Base-by-base conservation (phyloP, 2,888 invertebrate genomes). In the Linnaemya vulpina region DNA sequence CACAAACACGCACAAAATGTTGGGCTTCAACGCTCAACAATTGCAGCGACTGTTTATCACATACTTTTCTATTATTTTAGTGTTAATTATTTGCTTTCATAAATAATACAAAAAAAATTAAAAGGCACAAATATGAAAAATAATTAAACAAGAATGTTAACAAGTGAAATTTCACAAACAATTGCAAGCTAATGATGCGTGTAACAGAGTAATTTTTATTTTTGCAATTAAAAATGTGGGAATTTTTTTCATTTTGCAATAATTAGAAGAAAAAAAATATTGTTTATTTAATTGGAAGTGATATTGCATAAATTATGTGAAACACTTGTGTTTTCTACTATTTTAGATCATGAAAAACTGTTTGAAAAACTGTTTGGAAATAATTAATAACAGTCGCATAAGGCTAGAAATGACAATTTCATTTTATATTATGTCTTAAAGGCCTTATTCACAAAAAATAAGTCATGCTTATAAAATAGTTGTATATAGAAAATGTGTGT, bases 141-240 rank as follows among this genome's bases (percentile, higher is more conserved):
- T 40, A 35, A 17, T 20, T 40, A 22, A 9, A 25, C 5, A 43
- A 58, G 35, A 20, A 46, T 58, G 20, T 40, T 51, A 65, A 58
- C 68, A 80, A 80, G 80, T 80, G 74, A 80, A 80, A 74, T 80
- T 60, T 60, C 11, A 74, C 22, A 62, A 67, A 25, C 70, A 74
- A 74, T 74, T 60, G 67, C n/a, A n/a, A 20, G 8, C n/a, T 53
- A 80, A 74, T 68, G 60, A 74, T 68, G 68, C 74, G 53, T 74
- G 74, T 62, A 51, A 67, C 5, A 40, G 20, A 58, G 15, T 15
- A 58, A 25, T 35, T 71, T 60, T 60, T 25, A 7, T 53, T 51
- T 51, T 17, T 35, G n/a, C 22, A 17, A 60, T 63, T 71, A n/a
- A 67, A 38, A 55, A 46, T 49, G 67, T 80, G 80, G 38, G 80